A percentile compares a stretch with the other conserved stretches of the same genome.
These are phyloP conservation scores for Mallateleia sp. DNA, from an alignment of 2,888 invertebrate species.

Conservation along the genomic window DNA sequence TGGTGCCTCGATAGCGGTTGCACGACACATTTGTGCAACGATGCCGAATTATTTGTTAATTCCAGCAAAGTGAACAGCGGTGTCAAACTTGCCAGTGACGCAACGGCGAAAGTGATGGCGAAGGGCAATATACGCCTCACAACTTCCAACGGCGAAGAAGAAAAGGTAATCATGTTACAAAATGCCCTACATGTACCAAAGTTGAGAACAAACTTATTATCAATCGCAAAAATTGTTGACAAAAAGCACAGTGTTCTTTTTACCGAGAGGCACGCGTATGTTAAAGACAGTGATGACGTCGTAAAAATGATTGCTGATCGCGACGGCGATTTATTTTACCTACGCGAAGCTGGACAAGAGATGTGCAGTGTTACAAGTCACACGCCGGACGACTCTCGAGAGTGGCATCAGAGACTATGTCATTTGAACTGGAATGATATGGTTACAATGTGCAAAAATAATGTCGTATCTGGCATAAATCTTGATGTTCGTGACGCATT, in stretches of 20 bases:
- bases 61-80: not conserved
- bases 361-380: too few relatives aligned
- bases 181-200: not conserved
- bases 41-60: not conserved
- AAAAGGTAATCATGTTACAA: too few relatives aligned
- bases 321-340: not conserved
- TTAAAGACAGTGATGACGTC: not conserved
- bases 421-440: too few relatives aligned
- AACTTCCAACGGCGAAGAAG: not conserved
- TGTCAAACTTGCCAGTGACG: slow-evolving; percentile 41
- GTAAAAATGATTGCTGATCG: not conserved
- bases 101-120: slow-evolving; percentile 12
- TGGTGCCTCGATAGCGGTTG: not conserved
- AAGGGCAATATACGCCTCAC: slow-evolving; percentile 16
- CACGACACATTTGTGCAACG: not conserved
- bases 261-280: not conserved
- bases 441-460: too few relatives aligned
- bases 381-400: not conserved
- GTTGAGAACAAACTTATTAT: not conserved
- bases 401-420: too few relatives aligned
- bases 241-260: not conserved
- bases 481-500: too few relatives aligned
- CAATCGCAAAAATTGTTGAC: not conserved
- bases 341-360: too few relatives aligned
- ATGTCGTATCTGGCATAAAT: too few relatives aligned